phyloP scores from a whole-genome alignment of 2,888 invertebrate genomes.

The Zele albiditarsus region DNA sequence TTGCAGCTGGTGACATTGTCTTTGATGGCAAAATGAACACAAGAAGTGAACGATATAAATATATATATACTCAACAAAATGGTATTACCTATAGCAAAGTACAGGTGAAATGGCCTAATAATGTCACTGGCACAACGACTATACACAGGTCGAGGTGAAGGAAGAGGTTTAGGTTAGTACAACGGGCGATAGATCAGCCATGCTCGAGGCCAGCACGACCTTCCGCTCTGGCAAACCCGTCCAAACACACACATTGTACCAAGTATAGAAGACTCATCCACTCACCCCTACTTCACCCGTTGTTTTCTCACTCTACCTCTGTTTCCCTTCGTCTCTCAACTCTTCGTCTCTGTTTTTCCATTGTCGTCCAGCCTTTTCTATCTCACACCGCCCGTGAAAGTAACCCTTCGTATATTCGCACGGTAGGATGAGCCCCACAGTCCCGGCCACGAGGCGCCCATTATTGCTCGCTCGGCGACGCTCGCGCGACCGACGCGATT shows the following conservation, averaged over 20 bases:
- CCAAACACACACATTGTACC: slow-evolving; percentile 30
- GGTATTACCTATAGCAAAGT: neutral
- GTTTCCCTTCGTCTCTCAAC: neutral
- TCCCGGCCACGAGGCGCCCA: slow-evolving; percentile 58
- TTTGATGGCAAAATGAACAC: slow-evolving; percentile 4
- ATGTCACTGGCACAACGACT: slow-evolving; percentile 33
- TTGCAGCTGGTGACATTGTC: slow-evolving; percentile 13
- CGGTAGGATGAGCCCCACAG: slow-evolving; percentile 32
- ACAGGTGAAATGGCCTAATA: slow-evolving; percentile 37
- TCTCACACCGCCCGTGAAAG: slow-evolving; percentile 24
- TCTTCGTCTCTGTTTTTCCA: neutral
- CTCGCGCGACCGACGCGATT: slow-evolving; percentile 58
- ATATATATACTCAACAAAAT: neutral
- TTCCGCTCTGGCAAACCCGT: slow-evolving; percentile 51
- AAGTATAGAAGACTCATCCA: slow-evolving; percentile 13
- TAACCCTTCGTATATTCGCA: slow-evolving; percentile 37
- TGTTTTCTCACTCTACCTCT: slow-evolving; percentile 14
- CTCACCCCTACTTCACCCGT: slow-evolving; percentile 19
- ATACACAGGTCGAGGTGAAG: slow-evolving; percentile 38
- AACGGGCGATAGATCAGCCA: slow-evolving; percentile 55
- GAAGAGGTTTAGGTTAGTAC: slow-evolving; percentile 50
- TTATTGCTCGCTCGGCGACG: slow-evolving; percentile 63
- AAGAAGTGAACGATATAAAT: neutral
- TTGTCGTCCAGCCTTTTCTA: slow-evolving; percentile 7
- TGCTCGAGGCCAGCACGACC: slow-evolving; percentile 39